A percentile compares a stretch with the other conserved stretches of the same genome.
These are phyloP conservation scores for Clistopyga incitator DNA, from an alignment of 2,888 invertebrate species.

Conservation along the genomic window DNA sequence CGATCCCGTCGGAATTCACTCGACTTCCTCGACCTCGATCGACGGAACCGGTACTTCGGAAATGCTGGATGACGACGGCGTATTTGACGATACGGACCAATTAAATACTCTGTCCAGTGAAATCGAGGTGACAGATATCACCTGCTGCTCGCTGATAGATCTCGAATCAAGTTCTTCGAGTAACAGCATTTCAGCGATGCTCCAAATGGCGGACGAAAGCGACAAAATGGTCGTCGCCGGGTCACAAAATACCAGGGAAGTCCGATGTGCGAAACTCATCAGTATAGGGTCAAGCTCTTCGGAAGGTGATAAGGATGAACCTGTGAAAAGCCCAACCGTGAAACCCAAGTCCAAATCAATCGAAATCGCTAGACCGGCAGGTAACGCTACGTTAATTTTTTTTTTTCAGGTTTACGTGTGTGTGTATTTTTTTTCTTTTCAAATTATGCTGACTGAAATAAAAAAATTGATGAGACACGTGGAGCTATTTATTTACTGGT, in stretches of 20 bases:
- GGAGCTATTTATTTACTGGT: too few relatives aligned
- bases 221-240: background rate
- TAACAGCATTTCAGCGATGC: background rate
- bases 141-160: constrained; percentile 22
- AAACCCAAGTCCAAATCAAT: background rate
- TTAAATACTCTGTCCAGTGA: too few relatives aligned
- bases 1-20: too few relatives aligned
- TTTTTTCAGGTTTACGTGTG: too few relatives aligned
- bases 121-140: background rate
- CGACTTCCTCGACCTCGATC: too few relatives aligned
- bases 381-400: background rate
- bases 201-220: background rate
- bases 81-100: too few relatives aligned
- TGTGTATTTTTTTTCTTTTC: too few relatives aligned
- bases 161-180: background rate
- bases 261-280: constrained; percentile 30
- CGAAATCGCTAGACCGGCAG: background rate
- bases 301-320: background rate
- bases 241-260: background rate
- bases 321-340: background rate
- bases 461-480: too few relatives aligned
- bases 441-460: too few relatives aligned
- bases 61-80: too few relatives aligned
- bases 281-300: constrained; percentile 40
- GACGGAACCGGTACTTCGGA: too few relatives aligned